Evolutionary conservation across 2,888 invertebrate species (phyloP).

Genomic region (Ochropleura plecta): DNA sequence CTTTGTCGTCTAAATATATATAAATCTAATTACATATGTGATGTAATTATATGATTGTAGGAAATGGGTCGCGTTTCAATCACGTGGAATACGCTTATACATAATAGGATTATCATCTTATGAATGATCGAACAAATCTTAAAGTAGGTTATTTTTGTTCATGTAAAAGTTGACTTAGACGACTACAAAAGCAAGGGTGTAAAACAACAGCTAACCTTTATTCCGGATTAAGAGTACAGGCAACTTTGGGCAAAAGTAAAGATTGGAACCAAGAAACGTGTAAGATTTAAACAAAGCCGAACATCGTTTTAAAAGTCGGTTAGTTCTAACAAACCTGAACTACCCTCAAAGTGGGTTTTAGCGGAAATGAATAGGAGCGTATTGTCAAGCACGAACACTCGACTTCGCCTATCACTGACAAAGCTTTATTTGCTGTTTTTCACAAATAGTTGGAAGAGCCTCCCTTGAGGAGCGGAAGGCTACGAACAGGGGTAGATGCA

Average conservation of each 20-base stretch:
- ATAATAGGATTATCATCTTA: constrained; percentile 56
- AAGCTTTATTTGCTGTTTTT: constrained; percentile 84
- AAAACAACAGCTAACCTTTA: constrained; percentile 5
- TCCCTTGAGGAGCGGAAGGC: constrained; percentile 71
- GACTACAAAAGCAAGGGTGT: background rate
- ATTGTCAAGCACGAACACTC: constrained; percentile 79
- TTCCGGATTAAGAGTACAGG: constrained; percentile 37
- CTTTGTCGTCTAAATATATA: constrained; percentile 63
- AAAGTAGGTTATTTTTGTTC: constrained; percentile 18
- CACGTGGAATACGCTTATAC: constrained; percentile 54
- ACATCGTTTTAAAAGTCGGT: constrained; percentile 69
- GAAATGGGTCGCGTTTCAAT: constrained; percentile 58
- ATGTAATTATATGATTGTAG: constrained; percentile 69
- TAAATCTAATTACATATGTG: constrained; percentile 68
- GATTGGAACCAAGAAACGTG: constrained; percentile 55
- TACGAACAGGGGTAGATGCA: constrained; percentile 44
- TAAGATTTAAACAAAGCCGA: constrained; percentile 65
- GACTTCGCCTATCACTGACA: constrained; percentile 82
- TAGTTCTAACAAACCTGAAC: constrained; percentile 72
- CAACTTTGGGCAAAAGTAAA: constrained; percentile 38
- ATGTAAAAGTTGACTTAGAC: constrained; percentile 7
- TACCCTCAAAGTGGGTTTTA: constrained; percentile 77
- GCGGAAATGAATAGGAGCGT: constrained; percentile 82
- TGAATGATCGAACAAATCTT: constrained; percentile 42
- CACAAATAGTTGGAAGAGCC: constrained; percentile 76